Evolutionary conservation across 2,888 invertebrate genomes (phyloP).

Genomic region (Galeruca laticollis): DNA sequence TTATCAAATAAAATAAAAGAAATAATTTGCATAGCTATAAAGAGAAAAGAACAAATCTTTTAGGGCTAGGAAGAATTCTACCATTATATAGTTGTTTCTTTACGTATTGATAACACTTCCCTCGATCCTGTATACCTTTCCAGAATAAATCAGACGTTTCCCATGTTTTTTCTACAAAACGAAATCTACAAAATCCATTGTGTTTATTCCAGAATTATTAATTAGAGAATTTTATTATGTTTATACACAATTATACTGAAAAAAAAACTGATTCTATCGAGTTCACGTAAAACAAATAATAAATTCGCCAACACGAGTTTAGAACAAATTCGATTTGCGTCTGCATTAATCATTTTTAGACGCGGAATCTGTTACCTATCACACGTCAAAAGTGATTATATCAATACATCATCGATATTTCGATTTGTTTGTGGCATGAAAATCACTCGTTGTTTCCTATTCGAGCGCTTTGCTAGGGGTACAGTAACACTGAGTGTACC

Average conservation of each 20-base stretch:
- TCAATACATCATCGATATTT: constrained; percentile 17
- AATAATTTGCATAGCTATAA: no score
- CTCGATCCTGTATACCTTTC: no score
- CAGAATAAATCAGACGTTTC: no score
- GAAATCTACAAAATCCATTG: no score
- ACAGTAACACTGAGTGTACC: background rate
- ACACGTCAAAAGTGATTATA: constrained; percentile 14
- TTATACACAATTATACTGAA: background rate
- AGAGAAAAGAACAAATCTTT: no score
- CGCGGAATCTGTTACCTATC: constrained; percentile 8
- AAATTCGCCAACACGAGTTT: background rate
- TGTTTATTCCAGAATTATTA: background rate
- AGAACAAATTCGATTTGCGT: background rate
- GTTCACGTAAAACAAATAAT: background rate
- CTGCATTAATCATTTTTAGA: background rate
- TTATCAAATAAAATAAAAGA: no score
- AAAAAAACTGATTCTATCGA: background rate
- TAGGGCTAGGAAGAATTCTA: no score
- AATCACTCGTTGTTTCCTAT: constrained; percentile 13
- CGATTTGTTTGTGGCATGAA: background rate
- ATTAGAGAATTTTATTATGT: background rate
- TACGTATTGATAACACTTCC: no score
- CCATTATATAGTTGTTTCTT: no score
- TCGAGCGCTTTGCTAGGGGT: background rate
- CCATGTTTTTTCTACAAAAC: no score